A percentile compares a stretch with the other conserved stretches of the same genome.
These are phyloP conservation scores for Bombycilla garrulus DNA, from an alignment of 2,113 vertebrate genomes.

Conservation along the genomic window DNA sequence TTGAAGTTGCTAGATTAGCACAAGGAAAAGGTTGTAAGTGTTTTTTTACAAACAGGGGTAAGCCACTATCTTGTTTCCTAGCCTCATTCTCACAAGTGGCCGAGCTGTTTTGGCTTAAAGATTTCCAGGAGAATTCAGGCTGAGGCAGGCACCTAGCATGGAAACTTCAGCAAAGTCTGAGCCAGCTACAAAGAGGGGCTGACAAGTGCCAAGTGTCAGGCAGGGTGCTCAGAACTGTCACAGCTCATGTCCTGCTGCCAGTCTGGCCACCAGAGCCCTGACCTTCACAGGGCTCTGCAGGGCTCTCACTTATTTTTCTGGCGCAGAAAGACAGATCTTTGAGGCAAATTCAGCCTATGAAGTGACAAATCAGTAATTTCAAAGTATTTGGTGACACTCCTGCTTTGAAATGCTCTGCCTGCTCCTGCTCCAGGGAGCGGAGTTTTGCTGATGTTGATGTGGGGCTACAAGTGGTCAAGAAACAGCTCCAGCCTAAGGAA, in stretches of 20 bases:
- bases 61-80: slow-evolving; percentile 18
- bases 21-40: slow-evolving; percentile 25
- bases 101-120: background rate
- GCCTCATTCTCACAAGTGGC: background rate
- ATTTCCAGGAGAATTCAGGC: background rate
- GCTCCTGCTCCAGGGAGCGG: background rate
- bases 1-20: slow-evolving; percentile 33
- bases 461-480: background rate
- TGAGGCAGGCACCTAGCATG: background rate
- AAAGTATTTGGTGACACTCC: background rate
- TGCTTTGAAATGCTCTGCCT: background rate
- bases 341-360: background rate
- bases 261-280: background rate
- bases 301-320: background rate
- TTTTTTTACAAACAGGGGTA: background rate
- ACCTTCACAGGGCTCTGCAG: background rate
- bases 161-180: background rate
- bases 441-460: background rate
- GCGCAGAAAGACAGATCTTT: background rate
- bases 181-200: background rate
- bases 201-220: background rate
- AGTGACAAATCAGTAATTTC: background rate
- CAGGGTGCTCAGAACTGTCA: background rate
- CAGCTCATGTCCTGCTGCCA: background rate
- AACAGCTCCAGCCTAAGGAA: background rate